Conservation (phyloP, 1,140 invertebrate genomes). For the Zaprionus davidi region DNA sequence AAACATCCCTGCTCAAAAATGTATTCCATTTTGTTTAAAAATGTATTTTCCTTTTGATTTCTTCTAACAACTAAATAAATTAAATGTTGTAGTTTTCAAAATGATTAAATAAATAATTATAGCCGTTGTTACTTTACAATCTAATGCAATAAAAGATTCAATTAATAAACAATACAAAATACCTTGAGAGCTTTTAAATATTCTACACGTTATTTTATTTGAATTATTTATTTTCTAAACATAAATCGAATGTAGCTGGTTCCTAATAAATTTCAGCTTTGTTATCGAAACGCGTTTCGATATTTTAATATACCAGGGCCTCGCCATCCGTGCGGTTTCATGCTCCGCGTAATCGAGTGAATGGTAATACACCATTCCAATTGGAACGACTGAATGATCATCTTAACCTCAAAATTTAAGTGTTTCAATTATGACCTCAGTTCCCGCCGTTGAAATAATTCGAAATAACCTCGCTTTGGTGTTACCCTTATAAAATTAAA, state of each 20-base stretch:
- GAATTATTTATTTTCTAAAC: neutral
- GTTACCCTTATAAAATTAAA: no score
- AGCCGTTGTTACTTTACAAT: neutral
- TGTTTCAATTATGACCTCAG: neutral
- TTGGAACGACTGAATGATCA: neutral
- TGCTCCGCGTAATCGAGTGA: neutral
- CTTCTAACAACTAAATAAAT: neutral
- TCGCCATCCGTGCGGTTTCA: no score
- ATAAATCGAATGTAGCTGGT: neutral
- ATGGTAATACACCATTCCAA: neutral
- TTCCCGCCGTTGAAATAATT: neutral
- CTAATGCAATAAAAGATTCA: neutral
- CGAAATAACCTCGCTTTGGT: no score
- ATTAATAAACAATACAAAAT: neutral
- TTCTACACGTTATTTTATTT: neutral
- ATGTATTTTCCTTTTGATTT: neutral
- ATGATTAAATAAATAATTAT: neutral
- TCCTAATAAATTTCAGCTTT: neutral
- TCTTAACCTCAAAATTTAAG: neutral
- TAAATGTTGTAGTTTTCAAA: neutral
- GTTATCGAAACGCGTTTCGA: neutral
- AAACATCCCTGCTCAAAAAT: neutral
- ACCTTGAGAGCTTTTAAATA: neutral
- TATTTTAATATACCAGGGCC: constrained; percentile 1
- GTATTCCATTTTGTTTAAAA: neutral